Conservation (phyloP, 1,140 invertebrate genomes). For the Cryptotermes secundus region DNA sequence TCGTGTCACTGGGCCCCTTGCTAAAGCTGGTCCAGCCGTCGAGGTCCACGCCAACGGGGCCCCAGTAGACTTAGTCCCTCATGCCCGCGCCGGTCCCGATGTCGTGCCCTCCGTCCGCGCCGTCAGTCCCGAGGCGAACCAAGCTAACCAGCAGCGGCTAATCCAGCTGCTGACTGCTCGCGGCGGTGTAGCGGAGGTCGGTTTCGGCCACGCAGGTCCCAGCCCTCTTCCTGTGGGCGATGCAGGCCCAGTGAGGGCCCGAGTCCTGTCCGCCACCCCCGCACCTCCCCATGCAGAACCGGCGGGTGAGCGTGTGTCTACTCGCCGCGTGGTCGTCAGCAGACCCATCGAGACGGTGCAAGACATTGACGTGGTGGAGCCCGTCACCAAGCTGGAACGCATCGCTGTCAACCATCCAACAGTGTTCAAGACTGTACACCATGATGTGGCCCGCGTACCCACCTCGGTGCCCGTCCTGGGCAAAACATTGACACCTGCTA, state of each 20-base stretch:
- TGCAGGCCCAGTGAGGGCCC: slow-evolving; percentile 47
- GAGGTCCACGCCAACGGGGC: slow-evolving; percentile 44
- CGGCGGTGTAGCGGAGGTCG: slow-evolving; percentile 52
- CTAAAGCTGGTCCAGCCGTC: slow-evolving; percentile 38
- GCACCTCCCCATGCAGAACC: slow-evolving; percentile 53
- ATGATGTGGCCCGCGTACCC: slow-evolving; percentile 50
- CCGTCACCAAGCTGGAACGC: slow-evolving; percentile 55
- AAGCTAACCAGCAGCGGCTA: slow-evolving; percentile 52
- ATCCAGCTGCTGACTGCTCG: slow-evolving; percentile 53
- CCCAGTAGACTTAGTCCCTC: slow-evolving; percentile 37
- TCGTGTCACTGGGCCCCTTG: slow-evolving; percentile 17
- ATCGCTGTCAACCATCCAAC: slow-evolving; percentile 52
- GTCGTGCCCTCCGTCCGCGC: slow-evolving; percentile 44
- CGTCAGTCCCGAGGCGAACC: slow-evolving; percentile 47
- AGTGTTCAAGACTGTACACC: slow-evolving; percentile 50
- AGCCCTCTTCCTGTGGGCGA: slow-evolving; percentile 43
- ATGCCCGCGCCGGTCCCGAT: slow-evolving; percentile 26
- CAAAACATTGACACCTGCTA: slow-evolving; percentile 48
- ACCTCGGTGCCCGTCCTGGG: slow-evolving; percentile 48
- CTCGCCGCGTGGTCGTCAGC: slow-evolving; percentile 61
- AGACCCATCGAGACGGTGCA: slow-evolving; percentile 62
- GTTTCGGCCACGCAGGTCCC: slow-evolving; percentile 45
- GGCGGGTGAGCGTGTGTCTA: slow-evolving; percentile 58
- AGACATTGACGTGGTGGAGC: slow-evolving; percentile 55
- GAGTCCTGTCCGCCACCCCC: slow-evolving; percentile 59